Evolutionary conservation across 2,113 vertebrate species (phyloP).

Genomic region (Chascanopsetta lugubris): DNA sequence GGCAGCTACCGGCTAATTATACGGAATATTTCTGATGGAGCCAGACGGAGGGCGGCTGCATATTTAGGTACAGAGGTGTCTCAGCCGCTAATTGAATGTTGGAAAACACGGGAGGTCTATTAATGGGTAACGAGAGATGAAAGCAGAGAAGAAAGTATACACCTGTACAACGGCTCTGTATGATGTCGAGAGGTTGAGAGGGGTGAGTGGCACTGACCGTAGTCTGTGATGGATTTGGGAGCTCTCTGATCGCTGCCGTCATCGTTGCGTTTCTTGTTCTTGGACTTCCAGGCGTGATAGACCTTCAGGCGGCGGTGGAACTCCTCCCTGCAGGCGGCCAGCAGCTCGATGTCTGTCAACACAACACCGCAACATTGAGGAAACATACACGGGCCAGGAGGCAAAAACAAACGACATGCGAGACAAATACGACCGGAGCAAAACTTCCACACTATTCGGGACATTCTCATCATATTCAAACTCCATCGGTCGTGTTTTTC

Average conservation of each 20-base stretch:
- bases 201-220: conserved; percentile 82
- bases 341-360: conserved; percentile 90
- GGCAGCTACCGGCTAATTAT: conserved; percentile 56
- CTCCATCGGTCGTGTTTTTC: too few relatives aligned
- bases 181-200: too few relatives aligned
- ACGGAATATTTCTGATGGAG: conserved; percentile 56
- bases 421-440: too few relatives aligned
- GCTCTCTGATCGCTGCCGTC: conserved; percentile 90
- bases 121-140: conserved; percentile 9
- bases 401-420: too few relatives aligned
- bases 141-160: too few relatives aligned
- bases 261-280: conserved; percentile 94
- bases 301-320: conserved; percentile 98
- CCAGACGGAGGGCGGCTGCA: conserved; percentile 12
- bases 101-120: conserved; percentile 34
- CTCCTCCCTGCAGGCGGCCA: conserved; percentile 97
- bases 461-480: too few relatives aligned
- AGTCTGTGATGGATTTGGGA: conserved; percentile 95
- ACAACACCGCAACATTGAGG: conserved; percentile 6
- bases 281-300: conserved; percentile 98
- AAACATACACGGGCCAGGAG: background rate
- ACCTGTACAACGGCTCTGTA: too few relatives aligned
- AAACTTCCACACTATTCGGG: too few relatives aligned
- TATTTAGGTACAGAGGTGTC: conserved; percentile 15
- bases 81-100: conserved; percentile 35